Base-by-base conservation (phyloP, 2,113 vertebrate species). In the Thunnus thynnus region DNA sequence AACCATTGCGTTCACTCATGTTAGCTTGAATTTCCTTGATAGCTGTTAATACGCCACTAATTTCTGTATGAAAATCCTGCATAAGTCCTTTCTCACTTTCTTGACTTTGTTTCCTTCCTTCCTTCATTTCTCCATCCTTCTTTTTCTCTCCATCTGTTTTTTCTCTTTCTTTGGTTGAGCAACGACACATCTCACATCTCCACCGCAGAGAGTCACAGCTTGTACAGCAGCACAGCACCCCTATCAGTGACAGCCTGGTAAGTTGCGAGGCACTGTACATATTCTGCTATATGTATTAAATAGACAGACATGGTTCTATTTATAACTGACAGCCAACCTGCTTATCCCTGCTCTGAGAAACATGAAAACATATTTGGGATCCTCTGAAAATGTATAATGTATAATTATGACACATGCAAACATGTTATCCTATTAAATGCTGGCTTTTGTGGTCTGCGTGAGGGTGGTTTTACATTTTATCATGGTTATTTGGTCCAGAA, bases 181-280 rank as follows among this genome's bases (percentile, higher is more conserved):
- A 25, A 52, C 52, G 57, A 18, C 54, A 56, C 25, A 25, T 13
- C 20, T 55, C 48, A 27, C 54, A 41, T 54, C 69, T 70, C 62
- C 22, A 18, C 18, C 11, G 10, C 13, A 48, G 44, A 58, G 55
- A 56, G 20, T 55, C 57, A 72, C 60, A 72, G 69, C 76, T 72
- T 32, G 22, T 48, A 47, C 56, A 72, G 66, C 72, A 71, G 46
- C 48, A 5, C 11, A 11, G 32, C 68, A n/a, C 77, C 71, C 52
- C 47, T 67, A 83, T 62, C 65, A 20, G 56, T 65, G 77, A 61
- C 73, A 73, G 67, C 55, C 56, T 12, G 47, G 48, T 41, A 36
- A 27, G 77, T 72, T 58, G 46, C 48, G 12, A 6, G 13, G 58
- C 3, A 41, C 41, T 41, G 2, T 50, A 17, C 12, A 54, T 11